A percentile compares a stretch with the other conserved stretches of the same genome.
phyloP scores from a whole-genome alignment of 2,888 invertebrate species.

The Acleris cristana region DNA sequence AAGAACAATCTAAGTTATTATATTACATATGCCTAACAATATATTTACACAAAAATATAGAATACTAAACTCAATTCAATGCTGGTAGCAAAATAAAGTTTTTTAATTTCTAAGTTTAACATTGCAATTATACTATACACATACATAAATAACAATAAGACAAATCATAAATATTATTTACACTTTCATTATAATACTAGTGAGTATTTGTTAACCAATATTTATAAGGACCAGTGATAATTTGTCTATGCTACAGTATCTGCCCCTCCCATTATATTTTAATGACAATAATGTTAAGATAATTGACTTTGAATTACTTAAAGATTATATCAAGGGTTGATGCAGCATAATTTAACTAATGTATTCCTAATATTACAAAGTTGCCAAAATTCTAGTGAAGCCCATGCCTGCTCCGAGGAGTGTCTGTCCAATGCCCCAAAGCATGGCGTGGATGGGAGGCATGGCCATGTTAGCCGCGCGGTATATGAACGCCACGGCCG shows the following conservation, averaged over 20 bases:
- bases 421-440: slow-evolving; percentile 98
- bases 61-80: slow-evolving; percentile 14
- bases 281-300: slow-evolving; percentile 54
- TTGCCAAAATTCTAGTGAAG: slow-evolving; percentile 96
- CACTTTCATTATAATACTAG: slow-evolving; percentile 38
- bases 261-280: slow-evolving; percentile 55
- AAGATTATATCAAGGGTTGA: slow-evolving; percentile 26
- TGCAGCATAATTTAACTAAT: slow-evolving; percentile 26
- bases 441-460: slow-evolving; percentile 95
- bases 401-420: slow-evolving; percentile 94
- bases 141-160: slow-evolving; percentile 14
- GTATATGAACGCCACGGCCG: slow-evolving; percentile 97
- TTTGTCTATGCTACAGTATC: slow-evolving; percentile 49
- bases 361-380: slow-evolving; percentile 85
- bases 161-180: slow-evolving; percentile 30
- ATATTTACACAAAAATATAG: slow-evolving; percentile 28
- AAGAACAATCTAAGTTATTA: slow-evolving; percentile 18
- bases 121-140: slow-evolving; percentile 18
- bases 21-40: slow-evolving; percentile 10
- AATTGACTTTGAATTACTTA: slow-evolving; percentile 62
- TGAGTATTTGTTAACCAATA: slow-evolving; percentile 56
- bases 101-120: slow-evolving; percentile 19
- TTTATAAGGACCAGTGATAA: slow-evolving; percentile 35
- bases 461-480: slow-evolving; percentile 94
- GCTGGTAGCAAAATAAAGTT: slow-evolving; percentile 14